Evolutionary conservation across 2,113 vertebrate species (phyloP).

Genomic region (Megaceryle maxima): DNA sequence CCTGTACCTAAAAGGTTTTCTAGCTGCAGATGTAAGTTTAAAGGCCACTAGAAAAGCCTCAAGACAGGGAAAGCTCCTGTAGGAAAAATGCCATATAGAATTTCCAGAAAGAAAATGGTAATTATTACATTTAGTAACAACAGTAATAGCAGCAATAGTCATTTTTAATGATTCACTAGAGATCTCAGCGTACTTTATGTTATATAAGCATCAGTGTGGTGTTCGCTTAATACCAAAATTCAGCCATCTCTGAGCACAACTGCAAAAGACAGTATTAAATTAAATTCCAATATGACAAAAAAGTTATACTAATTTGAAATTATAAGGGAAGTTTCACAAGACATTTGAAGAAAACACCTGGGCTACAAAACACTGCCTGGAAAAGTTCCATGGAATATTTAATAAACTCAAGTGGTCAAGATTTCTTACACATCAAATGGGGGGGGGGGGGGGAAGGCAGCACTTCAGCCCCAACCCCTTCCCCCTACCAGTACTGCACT

Average conservation of each 20-base stretch:
- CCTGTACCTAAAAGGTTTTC: slow-evolving; percentile 29
- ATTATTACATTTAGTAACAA: slow-evolving; percentile 14
- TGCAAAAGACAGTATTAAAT: slow-evolving; percentile 2
- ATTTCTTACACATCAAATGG: not conserved
- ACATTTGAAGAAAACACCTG: not conserved
- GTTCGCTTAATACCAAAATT: not conserved
- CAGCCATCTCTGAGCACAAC: not conserved
- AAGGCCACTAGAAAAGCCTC: slow-evolving; percentile 21
- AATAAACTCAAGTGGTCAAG: not conserved
- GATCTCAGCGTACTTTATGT: not conserved
- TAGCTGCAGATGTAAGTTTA: slow-evolving; percentile 29
- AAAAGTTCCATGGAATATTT: not conserved
- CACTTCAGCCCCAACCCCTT: not conserved
- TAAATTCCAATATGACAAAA: not conserved
- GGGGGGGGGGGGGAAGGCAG: no score
- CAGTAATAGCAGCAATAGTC: not conserved
- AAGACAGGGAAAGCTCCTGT: not conserved
- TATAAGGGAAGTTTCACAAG: not conserved
- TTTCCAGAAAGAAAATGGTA: slow-evolving; percentile 28
- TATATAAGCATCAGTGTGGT: not conserved
- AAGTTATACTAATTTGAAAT: not conserved
- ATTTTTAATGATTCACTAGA: not conserved
- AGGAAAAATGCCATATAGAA: slow-evolving; percentile 17
- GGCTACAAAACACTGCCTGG: not conserved
- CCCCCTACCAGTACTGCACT: not conserved